phyloP scores from a whole-genome alignment of 1,140 invertebrate genomes.

The Drosophila pectinifera region DNA sequence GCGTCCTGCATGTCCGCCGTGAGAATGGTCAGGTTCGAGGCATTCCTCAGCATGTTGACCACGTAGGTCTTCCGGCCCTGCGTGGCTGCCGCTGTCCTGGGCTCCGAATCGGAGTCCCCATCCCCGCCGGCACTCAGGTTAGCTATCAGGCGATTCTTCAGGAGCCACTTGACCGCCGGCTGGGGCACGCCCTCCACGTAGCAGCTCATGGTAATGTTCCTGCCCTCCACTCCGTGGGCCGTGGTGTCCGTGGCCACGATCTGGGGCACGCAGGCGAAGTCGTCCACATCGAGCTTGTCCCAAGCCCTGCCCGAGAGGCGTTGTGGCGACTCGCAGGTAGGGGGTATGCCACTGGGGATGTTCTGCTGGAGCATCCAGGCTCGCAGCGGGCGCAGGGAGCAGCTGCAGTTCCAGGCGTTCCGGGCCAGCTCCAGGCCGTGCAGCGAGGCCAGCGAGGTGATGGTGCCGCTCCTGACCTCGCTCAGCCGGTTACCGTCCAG shows the following conservation, averaged over 20 bases:
- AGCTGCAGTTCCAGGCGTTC: constrained; percentile 94
- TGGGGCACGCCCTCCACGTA: constrained; percentile 89
- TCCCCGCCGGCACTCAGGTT: constrained; percentile 72
- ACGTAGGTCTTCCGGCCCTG: constrained; percentile 86
- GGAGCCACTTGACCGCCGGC: constrained; percentile 87
- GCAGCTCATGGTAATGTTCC: constrained; percentile 91
- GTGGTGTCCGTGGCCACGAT: constrained; percentile 86
- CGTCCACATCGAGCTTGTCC: constrained; percentile 91
- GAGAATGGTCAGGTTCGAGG: constrained; percentile 90
- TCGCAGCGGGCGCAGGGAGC: constrained; percentile 89
- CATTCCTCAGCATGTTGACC: constrained; percentile 85
- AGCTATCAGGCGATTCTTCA: constrained; percentile 81
- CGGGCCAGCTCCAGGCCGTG: constrained; percentile 90
- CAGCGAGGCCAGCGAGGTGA: constrained; percentile 89
- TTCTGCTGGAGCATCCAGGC: constrained; percentile 92
- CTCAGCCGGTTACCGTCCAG: constrained; percentile 90
- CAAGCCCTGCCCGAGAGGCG: constrained; percentile 88
- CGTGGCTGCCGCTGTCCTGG: constrained; percentile 73
- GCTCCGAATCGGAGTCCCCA: constrained; percentile 49
- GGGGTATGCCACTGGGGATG: constrained; percentile 89
- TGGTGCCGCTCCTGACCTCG: constrained; percentile 87
- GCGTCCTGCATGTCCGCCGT: constrained; percentile 89
- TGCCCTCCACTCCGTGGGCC: constrained; percentile 88
- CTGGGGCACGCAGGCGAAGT: constrained; percentile 92
- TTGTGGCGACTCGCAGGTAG: constrained; percentile 88